Evolutionary conservation across 2,888 invertebrate species (phyloP), one percentile per base, ranked within the genome.

Genomic region (Synanthedon myopaeformis): DNA sequence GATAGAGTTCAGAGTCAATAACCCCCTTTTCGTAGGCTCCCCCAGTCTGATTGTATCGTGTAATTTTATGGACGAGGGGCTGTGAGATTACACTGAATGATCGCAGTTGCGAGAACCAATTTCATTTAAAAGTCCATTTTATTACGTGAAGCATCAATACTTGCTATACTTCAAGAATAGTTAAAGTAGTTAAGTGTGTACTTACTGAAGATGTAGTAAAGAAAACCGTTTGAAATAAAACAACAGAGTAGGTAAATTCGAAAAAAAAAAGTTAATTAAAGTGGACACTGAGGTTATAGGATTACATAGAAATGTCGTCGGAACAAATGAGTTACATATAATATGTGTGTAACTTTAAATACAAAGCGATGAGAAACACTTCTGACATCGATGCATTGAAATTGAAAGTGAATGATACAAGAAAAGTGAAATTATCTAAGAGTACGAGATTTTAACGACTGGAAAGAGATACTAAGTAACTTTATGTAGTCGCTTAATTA

Each of bases 1-100:
- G 79, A 79, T 76, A 75, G 76, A 78, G 75, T 73, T 69, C 71
- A 71, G 74, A 77, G 84, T 83, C 85, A 86, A 83, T 86, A 87
- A 86, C 86, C 87, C 35, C 84, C 82, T 78, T 76, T 76, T 11
- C 73, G 75, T 69, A 72, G 71, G 75, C 76, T 80, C 82, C 85
- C 85, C 79, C 72, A 72, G 76, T 73, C 72, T 75, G 74, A 70
- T 60, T 72, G 69, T 77, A 78, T 80, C 77, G 82, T 77, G 76
- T 79, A 79, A 84, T 85, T 82, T 83, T 69, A 84, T 79, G 83
- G 82, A 66, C 76, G 79, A 84, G 73, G 78, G 78, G 67, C 67
- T 73, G 66, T 69, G 72, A 81, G 78, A 82, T 84, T 79, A 70
- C 67, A 59, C 68, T 66, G 66, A 69, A 61, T 67, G 55, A 64